Percentiles rank a stretch among this genome's conserved stretches.
Evolutionary conservation across 2,113 vertebrate genomes (phyloP).

Genomic region (Promerops cafer): DNA sequence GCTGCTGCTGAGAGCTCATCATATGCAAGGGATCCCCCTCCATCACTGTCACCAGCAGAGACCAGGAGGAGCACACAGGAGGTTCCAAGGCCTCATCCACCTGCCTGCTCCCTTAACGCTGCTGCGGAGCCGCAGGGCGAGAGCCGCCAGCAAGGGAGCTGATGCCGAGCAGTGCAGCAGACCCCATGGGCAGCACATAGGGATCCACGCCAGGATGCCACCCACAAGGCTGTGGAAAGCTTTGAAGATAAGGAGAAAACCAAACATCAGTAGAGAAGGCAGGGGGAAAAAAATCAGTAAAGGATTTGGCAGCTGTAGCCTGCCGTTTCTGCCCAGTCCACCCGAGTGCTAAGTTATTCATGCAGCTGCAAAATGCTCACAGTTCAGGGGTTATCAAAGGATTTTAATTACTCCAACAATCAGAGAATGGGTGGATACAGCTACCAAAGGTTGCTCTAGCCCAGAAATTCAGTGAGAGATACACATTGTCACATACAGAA

Average conservation of each 20-base stretch:
- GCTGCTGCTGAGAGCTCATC: not conserved
- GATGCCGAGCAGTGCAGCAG: rapidly evolving
- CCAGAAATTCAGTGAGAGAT: not conserved
- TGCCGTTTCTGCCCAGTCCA: not conserved
- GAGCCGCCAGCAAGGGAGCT: rapidly evolving
- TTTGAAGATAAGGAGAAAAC: not conserved
- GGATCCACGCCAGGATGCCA: not conserved
- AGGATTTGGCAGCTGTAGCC: not conserved
- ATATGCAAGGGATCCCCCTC: not conserved
- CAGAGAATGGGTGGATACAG: not conserved
- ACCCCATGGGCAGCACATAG: rapidly evolving
- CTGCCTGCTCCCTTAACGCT: not conserved
- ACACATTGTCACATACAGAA: not conserved
- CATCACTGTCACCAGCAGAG: not conserved
- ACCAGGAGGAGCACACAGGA: not conserved
- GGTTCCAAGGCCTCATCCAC: rapidly evolving
- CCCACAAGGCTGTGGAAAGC: not conserved
- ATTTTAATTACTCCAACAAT: not conserved
- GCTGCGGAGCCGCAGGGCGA: rapidly evolving
- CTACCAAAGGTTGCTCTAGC: not conserved
- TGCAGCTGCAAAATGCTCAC: not conserved
- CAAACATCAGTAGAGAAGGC: not conserved
- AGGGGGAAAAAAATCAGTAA: not conserved
- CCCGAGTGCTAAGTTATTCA: not conserved
- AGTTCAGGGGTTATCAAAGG: not conserved